phyloP scores from a whole-genome alignment of 53 echinoderm and acorn worm genomes.

The Holothuria scabra region DNA sequence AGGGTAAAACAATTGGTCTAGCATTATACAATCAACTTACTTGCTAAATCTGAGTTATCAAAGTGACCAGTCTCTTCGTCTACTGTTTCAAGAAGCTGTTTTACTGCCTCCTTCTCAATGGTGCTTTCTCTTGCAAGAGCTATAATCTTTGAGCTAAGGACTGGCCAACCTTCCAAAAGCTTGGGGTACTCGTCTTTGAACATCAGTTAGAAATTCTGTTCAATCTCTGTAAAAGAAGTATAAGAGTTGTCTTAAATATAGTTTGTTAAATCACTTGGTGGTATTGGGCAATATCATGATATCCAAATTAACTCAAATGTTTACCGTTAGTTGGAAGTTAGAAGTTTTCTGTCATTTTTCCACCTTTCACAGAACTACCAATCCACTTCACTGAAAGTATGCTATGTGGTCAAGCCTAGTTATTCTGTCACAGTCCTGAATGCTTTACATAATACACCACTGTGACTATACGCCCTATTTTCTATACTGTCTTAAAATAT shows the following conservation, averaged over 20 bases:
- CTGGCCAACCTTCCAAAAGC: conserved; percentile 53
- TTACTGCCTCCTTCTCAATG: conserved; percentile 17
- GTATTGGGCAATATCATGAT: too few species aligned
- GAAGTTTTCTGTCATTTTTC: too few species aligned
- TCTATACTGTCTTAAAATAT: too few species aligned
- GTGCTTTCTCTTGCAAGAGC: conserved; percentile 47
- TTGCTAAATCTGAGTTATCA: conserved; percentile 8
- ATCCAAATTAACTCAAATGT: too few species aligned
- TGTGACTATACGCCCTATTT: too few species aligned
- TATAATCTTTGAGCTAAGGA: conserved; percentile 48
- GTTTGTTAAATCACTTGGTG: too few species aligned
- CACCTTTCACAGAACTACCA: too few species aligned
- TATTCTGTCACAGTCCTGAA: too few species aligned
- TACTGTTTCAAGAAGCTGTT: conserved; percentile 1
- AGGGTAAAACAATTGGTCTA: background rate
- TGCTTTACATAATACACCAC: too few species aligned
- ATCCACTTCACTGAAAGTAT: too few species aligned
- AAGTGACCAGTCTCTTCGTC: conserved; percentile 21
- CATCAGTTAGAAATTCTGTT: conserved; percentile 39
- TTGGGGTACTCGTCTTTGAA: conserved; percentile 43
- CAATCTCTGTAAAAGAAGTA: conserved; percentile 30
- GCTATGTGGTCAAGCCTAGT: too few species aligned
- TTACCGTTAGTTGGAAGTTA: too few species aligned
- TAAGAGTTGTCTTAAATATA: background rate
- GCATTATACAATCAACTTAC: background rate